Evolutionary conservation across 2,797 vertebrate genomes (phyloP), one percentile per base, ranked within the genome.

Genomic region (Galago senegalensis): DNA sequence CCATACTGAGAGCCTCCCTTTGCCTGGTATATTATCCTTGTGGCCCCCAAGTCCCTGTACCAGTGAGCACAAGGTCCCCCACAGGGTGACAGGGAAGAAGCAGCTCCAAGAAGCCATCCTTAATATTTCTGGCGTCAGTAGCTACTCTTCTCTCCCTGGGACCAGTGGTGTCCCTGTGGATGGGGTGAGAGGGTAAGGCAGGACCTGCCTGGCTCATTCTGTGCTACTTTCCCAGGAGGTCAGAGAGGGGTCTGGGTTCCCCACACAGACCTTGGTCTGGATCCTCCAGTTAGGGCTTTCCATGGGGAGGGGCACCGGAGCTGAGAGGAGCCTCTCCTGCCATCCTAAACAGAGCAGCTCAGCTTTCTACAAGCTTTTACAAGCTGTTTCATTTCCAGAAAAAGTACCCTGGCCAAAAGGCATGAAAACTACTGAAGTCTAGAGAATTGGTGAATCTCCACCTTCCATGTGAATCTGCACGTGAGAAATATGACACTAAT

Each of bases 1-100:
- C 29, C 31, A 1, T 3, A 1, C 7, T 0, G 0, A 14, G 49
- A 1, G 6, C 25, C 46, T 18, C 76, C 65, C 56, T n/a, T 69
- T 21, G 34, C 23, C 88, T 37, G n/a, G 27, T 4, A 0, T 40
- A 31, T 4, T 34, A 13, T 49, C 31, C 18, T 34, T 53, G 17
- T 20, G 25, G 67, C 11, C 46, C 40, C 17, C 5, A 7, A 34
- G 34, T 11, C 27, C 80, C 37, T 23, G 20, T 14, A 10, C 27
- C 37, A 3, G 37, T 21, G 61, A n/a, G 37, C 40, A 1, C 0
- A 7, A n/a, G 25, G n/a, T 17, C 7, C n/a, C n/a, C 76, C 43
- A 27, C 2, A 0, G 53, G n/a, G 53, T 2, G 4, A 11, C 56
- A 14, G 18, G n/a, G 43, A 53, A 56, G 87, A 90, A 29, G 40